Evolutionary conservation across 2,797 vertebrate species (phyloP), one percentile per base, ranked within the genome.

Genomic region (Mycteria americana): DNA sequence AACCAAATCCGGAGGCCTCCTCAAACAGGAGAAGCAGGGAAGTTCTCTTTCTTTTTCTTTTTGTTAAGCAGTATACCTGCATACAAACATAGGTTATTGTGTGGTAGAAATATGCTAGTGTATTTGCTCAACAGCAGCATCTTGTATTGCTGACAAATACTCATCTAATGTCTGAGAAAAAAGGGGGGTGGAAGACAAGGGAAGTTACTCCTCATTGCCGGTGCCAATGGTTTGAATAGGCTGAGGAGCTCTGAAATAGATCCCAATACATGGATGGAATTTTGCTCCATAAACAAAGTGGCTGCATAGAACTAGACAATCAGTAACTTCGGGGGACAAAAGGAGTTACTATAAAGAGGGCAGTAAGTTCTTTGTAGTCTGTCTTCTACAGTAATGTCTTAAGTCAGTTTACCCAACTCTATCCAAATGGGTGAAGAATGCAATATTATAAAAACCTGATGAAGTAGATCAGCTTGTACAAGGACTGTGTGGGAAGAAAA

Each of bases 151-250:
- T 83, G 53, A 50, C 6, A 56, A 69, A 69, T 37, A 37, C 30
- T 82, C 13, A 33, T 8, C 35, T 56, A 18, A 28, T 89, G 22
- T 39, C n/a, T 39, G n/a, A 54, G 50, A 30, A 41, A 22, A 15
- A 3, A 3, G 17, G 0, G 2, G 3, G 1, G 7, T 8, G 10
- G 27, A 81, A 81, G 30, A 13, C n/a, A 24, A 54, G 15, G 18
- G 12, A 70, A 39, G 2, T 57, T 80, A 10, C 39, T 90, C n/a
- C 19, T 88, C 3, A 7, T 14, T 41, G 45, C 23, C 57, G 39
- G 21, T 84, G 45, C 18, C 21, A 51, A 6, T 62, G 43, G 30
- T 91, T 67, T 35, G 50, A 75, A 19, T 27, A 75, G 16, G 8
- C 31, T 81, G 9, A 27, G 41, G 27, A 69, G 19, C 51, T 80